phyloP scores from a whole-genome alignment of 2,888 invertebrate species.

The Mantis religiosa region DNA sequence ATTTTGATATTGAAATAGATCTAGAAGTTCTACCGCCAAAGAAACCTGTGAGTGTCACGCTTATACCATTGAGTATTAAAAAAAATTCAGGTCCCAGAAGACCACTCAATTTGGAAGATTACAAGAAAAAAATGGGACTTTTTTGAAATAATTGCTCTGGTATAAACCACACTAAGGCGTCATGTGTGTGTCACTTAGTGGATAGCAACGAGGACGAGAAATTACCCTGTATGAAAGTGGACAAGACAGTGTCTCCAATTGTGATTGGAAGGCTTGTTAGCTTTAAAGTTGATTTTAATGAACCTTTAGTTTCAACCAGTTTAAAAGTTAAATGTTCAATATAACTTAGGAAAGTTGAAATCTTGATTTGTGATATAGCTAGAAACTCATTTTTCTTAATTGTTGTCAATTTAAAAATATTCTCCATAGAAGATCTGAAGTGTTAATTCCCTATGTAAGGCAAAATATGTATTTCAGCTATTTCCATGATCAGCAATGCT shows the following conservation, averaged over 20 bases:
- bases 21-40: no score
- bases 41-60: conserved; percentile 65
- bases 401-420: no score
- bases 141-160: conserved; percentile 54
- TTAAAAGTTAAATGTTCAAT: background rate
- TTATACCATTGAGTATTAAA: conserved; percentile 67
- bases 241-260: background rate
- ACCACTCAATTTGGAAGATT: conserved; percentile 85
- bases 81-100: conserved; percentile 79
- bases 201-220: background rate
- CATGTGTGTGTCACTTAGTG: background rate
- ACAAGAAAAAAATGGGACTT: conserved; percentile 87
- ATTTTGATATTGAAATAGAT: no score
- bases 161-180: background rate
- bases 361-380: no score
- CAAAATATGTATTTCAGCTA: no score
- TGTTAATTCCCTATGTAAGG: no score
- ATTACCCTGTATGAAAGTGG: background rate
- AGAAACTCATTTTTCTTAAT: no score
- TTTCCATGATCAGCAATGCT: no score
- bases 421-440: no score
- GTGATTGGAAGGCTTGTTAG: background rate
- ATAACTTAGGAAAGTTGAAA: background rate
- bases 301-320: background rate
- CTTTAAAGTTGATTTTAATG: background rate